Evolutionary conservation across 2,888 invertebrate genomes (phyloP).

Genomic region (Stegana nigrithorax): DNA sequence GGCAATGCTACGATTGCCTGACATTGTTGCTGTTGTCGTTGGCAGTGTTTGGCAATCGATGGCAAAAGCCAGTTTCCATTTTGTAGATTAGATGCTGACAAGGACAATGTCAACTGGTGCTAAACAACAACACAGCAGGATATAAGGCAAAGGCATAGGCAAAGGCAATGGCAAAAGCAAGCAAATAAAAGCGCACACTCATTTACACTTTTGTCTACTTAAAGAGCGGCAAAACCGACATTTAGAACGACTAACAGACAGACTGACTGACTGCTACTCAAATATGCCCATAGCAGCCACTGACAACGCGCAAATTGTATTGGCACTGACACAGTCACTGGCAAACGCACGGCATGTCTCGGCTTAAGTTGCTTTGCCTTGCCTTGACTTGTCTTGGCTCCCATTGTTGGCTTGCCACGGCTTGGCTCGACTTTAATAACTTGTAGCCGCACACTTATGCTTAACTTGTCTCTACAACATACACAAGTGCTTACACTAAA

Average conservation of each 20-base stretch:
- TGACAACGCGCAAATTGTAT: background rate
- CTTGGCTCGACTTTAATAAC: no score
- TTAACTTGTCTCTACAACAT: no score
- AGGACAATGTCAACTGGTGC: slow-evolving; percentile 17
- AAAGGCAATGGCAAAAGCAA: background rate
- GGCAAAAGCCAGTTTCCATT: slow-evolving; percentile 5
- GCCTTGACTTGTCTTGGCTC: background rate
- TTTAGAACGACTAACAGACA: background rate
- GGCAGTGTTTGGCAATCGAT: background rate
- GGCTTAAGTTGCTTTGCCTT: no score
- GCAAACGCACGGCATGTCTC: no score
- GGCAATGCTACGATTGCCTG: background rate
- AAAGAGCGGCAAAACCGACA: background rate
- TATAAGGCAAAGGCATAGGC: background rate
- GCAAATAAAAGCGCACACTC: background rate
- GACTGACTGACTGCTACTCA: background rate
- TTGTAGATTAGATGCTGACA: slow-evolving; percentile 16
- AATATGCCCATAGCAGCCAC: background rate
- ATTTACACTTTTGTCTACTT: background rate
- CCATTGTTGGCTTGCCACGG: no score
- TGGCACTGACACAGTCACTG: no score
- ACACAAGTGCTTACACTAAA: no score
- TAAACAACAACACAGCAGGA: background rate
- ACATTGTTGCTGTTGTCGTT: background rate
- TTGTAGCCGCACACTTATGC: background rate